These are phyloP conservation scores for Autographa gamma DNA, from an alignment of 2,888 invertebrate genomes.

Conservation along the genomic window DNA sequence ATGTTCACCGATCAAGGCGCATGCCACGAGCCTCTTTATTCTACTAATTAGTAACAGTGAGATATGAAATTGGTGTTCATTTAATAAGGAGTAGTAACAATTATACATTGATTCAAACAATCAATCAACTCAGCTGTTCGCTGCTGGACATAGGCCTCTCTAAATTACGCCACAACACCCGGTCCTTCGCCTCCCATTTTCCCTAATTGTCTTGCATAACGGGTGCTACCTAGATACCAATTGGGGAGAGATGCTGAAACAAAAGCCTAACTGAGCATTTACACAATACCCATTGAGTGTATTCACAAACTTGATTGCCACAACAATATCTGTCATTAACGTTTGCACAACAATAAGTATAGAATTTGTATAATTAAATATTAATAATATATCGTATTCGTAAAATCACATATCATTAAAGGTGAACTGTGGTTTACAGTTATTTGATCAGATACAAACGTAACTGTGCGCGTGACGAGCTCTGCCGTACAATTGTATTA, in stretches of 20 bases:
- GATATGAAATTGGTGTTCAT: too few relatives aligned
- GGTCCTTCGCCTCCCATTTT: too few relatives aligned
- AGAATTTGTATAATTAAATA: not conserved
- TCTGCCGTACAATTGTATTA: not conserved
- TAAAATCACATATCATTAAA: conserved; percentile 2
- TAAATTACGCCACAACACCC: too few relatives aligned
- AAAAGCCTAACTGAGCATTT: not conserved
- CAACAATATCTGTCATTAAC: conserved; percentile 27
- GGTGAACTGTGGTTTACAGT: conserved; percentile 4
- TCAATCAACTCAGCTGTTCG: too few relatives aligned
- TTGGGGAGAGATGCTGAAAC: not conserved
- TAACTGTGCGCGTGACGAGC: not conserved
- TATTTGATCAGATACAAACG: not conserved
- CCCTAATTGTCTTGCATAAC: too few relatives aligned
- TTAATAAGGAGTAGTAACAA: too few relatives aligned
- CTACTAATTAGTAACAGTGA: too few relatives aligned
- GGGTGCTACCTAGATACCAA: not conserved
- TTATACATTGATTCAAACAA: too few relatives aligned
- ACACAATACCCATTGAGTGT: not conserved
- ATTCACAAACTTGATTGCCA: not conserved
- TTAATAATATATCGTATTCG: not conserved
- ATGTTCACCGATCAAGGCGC: too few relatives aligned
- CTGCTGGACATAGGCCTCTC: too few relatives aligned
- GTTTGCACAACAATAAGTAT: conserved; percentile 19
- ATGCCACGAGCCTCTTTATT: too few relatives aligned